Evolutionary conservation across 2,797 vertebrate genomes (phyloP).

Genomic region (Acrossocheilus wenchowensis): DNA sequence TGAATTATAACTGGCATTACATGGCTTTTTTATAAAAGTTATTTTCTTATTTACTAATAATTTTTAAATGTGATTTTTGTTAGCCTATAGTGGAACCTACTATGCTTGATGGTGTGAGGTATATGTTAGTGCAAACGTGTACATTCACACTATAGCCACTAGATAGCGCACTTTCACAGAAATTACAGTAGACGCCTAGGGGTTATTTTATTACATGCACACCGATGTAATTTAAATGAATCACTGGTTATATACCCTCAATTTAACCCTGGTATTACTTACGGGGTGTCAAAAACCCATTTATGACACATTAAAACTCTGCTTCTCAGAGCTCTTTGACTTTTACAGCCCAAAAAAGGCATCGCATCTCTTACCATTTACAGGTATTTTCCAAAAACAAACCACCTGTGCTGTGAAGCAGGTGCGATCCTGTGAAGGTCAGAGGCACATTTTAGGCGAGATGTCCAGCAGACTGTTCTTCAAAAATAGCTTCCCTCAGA

Average conservation of each 20-base stretch:
- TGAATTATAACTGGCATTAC: background rate
- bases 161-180: conserved; percentile 36
- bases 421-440: conserved; percentile 48
- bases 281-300: background rate
- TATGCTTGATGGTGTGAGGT: background rate
- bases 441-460: conserved; percentile 15
- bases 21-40: background rate
- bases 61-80: background rate
- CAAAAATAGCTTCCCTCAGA: conserved; percentile 31
- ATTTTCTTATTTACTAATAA: background rate
- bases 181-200: background rate
- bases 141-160: conserved; percentile 7
- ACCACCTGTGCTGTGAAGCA: conserved; percentile 46
- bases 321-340: background rate
- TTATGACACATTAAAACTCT: background rate
- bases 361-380: background rate
- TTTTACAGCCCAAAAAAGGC: background rate
- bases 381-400: conserved; percentile 29
- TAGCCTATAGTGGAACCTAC: background rate
- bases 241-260: conserved; percentile 19
- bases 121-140: background rate
- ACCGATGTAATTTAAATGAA: conserved; percentile 16
- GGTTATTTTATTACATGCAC: background rate
- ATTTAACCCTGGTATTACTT: conserved; percentile 3
- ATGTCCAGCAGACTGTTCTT: conserved; percentile 34